A percentile compares a stretch with the other conserved stretches of the same genome.
phyloP scores from a whole-genome alignment of 2,797 vertebrate species.

The Varecia variegata region DNA sequence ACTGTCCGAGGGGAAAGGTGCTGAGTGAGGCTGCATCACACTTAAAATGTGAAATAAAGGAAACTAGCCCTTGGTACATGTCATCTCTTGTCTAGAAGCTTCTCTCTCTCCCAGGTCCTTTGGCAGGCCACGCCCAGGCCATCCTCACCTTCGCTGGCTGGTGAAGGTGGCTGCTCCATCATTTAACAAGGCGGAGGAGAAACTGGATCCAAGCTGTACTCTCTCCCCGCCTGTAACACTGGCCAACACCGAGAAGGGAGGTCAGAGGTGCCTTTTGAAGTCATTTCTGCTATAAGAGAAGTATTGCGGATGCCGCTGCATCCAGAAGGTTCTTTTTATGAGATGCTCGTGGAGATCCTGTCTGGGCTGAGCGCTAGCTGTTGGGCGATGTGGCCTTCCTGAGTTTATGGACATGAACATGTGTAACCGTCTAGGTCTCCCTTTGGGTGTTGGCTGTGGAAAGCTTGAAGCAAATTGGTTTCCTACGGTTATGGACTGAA shows the following conservation, averaged over 20 bases:
- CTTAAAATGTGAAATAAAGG: background rate
- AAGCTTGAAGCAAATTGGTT: background rate
- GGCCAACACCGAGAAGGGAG: no score
- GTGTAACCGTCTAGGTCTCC: background rate
- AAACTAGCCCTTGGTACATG: background rate
- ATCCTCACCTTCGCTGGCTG: background rate
- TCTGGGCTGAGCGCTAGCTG: background rate
- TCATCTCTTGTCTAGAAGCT: background rate
- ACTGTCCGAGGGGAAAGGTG: background rate
- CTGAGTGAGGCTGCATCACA: background rate
- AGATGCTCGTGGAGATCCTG: background rate
- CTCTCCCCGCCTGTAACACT: background rate
- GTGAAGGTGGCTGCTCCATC: background rate
- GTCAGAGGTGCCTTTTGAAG: background rate
- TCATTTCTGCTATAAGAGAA: background rate
- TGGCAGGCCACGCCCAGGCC: no score
- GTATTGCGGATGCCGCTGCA: fast-evolving
- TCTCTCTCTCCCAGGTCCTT: background rate
- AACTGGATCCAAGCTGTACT: no score
- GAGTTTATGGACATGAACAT: background rate
- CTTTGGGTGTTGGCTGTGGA: background rate
- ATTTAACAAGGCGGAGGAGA: background rate
- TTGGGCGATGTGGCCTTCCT: background rate
- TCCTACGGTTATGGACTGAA: background rate
- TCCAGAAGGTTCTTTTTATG: background rate